Evolutionary conservation across 1,140 invertebrate species (phyloP).

Genomic region (Platorchestia sp.): DNA sequence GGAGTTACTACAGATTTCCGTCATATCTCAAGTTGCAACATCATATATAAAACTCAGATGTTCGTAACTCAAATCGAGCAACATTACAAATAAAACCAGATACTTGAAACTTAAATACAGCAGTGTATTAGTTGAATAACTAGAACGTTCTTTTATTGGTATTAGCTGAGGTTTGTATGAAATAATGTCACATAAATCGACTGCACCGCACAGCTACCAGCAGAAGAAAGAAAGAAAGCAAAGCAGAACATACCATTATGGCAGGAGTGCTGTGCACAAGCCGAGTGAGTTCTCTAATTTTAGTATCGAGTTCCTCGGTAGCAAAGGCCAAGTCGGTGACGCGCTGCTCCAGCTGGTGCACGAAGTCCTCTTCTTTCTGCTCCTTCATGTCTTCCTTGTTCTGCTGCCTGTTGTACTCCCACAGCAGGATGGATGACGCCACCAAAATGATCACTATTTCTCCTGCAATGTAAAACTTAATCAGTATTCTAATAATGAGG

Average conservation of each 20-base stretch:
- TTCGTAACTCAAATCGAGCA: too few relatives aligned
- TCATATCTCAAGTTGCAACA: too few relatives aligned
- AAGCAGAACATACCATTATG: not conserved
- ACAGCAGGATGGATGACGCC: conserved; percentile 31
- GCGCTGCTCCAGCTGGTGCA: conserved; percentile 40
- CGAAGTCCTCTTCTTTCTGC: conserved; percentile 10
- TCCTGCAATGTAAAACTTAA: not conserved
- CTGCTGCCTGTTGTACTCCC: conserved; percentile 46
- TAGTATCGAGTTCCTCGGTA: not conserved
- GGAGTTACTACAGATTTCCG: too few relatives aligned
- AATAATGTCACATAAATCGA: too few relatives aligned
- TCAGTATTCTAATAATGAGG: not conserved
- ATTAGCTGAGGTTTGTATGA: too few relatives aligned
- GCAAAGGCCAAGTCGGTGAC: conserved; percentile 16
- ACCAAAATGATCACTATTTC: not conserved
- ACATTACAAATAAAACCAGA: too few relatives aligned
- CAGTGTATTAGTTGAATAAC: too few relatives aligned
- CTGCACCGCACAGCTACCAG: too few relatives aligned
- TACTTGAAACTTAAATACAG: too few relatives aligned
- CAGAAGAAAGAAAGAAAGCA: not conserved
- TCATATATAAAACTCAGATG: too few relatives aligned
- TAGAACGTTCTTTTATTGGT: too few relatives aligned
- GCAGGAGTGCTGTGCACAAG: conserved; percentile 17
- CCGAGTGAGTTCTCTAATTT: conserved; percentile 16
- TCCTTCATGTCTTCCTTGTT: conserved; percentile 19